Base-by-base conservation (phyloP, 2,888 invertebrate genomes). In the Herminia tarsipennalis region DNA sequence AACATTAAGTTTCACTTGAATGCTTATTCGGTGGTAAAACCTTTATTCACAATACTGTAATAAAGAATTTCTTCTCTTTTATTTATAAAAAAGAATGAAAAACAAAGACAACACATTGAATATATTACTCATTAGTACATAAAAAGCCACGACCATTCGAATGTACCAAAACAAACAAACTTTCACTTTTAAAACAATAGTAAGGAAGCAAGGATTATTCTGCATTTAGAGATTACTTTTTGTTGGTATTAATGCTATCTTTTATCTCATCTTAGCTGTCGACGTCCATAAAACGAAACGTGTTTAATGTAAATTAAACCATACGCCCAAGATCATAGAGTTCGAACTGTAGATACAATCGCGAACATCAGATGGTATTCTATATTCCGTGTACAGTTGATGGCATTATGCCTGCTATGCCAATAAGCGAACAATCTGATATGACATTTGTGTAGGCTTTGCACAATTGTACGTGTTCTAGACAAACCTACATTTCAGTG, bases 361-460 rank as follows among this genome's bases (percentile, higher is more conserved):
- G 29, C n/a, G 38, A 41, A 41, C 36, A 51, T 56, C 47, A 56
- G 43, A 46, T 51, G 30, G 36, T 46, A 56, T 61, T 47, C 41
- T 44, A 25, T 37, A 20, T 30, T 25, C 42, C 25, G 36, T 9
- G 33, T 20, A 34, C 24, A 47, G 39, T 30, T 34, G 37, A 59
- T 55, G 59, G 48, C 39, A 53, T 56, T 59, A 51, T 53, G 44
- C 36, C 29, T 35, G 65, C 49, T 57, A 38, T 61, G 54, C 63
- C 66, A 71, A 71, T 71, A 69, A 62, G 56, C 54, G 58, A 58
- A 52, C 64, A 53, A 65, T 70, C 59, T 47, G 58, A 62, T 64
- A 50, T 64, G 59, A 64, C 54, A 60, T 66, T 58, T 61, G 59
- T 63, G 66, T 69, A 57, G 62, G 58, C 49, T 58, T 55, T 53